These are phyloP conservation scores for Rhagonycha lutea DNA, from an alignment of 2,888 invertebrate species.

Conservation along the genomic window DNA sequence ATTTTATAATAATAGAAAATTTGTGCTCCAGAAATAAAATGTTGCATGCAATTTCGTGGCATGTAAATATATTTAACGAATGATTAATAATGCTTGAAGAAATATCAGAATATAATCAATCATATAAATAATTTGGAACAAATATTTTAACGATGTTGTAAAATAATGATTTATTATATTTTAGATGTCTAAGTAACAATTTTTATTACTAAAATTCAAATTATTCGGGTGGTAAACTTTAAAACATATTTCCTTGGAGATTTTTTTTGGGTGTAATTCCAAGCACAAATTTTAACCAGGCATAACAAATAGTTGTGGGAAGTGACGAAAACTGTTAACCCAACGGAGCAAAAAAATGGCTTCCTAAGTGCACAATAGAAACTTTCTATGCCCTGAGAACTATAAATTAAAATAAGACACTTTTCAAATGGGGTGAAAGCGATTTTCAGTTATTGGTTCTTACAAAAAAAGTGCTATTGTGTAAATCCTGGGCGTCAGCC, in stretches of 20 bases:
- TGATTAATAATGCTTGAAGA: background rate
- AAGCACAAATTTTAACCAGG: background rate
- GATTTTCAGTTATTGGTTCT: constrained; percentile 7
- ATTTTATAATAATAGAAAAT: background rate
- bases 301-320: background rate
- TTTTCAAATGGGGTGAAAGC: constrained; percentile 3
- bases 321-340: background rate
- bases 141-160: background rate
- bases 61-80: background rate
- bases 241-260: background rate
- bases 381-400: background rate
- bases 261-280: background rate
- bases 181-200: background rate
- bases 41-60: background rate
- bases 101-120: background rate
- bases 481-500: constrained; percentile 9
- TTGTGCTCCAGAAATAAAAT: background rate
- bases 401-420: constrained; percentile 2
- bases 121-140: background rate
- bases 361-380: background rate
- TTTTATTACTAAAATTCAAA: background rate
- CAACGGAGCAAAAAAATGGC: background rate
- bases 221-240: background rate
- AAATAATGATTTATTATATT: background rate
- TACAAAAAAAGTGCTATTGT: constrained; percentile 2